Percentiles rank a stretch among this genome's conserved stretches.
Evolutionary conservation across 1,140 invertebrate species (phyloP).

Genomic region (Marisa cornuarietis): DNA sequence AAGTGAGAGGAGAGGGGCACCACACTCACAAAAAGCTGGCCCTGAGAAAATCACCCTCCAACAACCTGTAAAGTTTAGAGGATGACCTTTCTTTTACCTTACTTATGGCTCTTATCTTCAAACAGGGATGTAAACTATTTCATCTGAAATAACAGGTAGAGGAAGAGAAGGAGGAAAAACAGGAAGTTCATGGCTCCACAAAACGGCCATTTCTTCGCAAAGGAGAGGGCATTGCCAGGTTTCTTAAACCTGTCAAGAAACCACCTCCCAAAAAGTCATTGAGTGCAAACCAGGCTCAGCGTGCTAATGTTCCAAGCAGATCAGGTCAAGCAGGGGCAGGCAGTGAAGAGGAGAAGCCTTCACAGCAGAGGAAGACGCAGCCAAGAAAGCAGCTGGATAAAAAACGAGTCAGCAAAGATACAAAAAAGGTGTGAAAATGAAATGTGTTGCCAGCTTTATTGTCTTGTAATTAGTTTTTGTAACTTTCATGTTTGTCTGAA

Average conservation of each 20-base stretch:
- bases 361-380: conserved; percentile 4
- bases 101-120: too few species aligned
- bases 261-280: conserved; percentile 8
- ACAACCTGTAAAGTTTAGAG: too few species aligned
- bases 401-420: conserved; percentile 7
- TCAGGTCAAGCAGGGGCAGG: too few species aligned
- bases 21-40: too few species aligned
- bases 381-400: conserved; percentile 19
- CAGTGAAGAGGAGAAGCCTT: background rate
- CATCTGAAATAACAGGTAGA: background rate
- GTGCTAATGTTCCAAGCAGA: too few species aligned
- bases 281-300: too few species aligned
- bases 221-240: conserved; percentile 58
- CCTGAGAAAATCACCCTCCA: too few species aligned
- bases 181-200: conserved; percentile 19
- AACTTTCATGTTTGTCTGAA: too few species aligned
- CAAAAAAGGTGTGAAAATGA: background rate
- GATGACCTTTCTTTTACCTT: too few species aligned
- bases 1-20: too few species aligned
- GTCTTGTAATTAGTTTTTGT: too few species aligned
- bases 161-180: conserved; percentile 15
- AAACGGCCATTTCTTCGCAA: conserved; percentile 55
- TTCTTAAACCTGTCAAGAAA: conserved; percentile 31
- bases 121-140: background rate
- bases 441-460: too few species aligned